These are phyloP conservation scores for Trichogramma pretiosum DNA, from an alignment of 1,140 invertebrate species.

Conservation along the genomic window DNA sequence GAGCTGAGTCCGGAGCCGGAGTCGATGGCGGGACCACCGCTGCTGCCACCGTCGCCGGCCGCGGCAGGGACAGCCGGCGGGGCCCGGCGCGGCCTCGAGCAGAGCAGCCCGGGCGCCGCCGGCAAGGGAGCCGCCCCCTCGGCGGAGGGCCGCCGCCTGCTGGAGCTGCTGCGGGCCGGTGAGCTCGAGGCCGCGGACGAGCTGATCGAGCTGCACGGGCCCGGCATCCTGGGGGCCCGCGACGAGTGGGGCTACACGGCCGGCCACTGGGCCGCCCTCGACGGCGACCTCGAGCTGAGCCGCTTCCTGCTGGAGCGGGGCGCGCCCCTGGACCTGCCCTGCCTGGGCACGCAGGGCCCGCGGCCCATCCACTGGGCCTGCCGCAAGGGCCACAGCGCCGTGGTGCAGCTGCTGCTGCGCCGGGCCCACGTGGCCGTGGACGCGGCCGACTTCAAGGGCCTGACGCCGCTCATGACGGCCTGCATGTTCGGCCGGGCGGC, in stretches of 20 bases:
- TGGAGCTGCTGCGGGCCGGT: conserved; percentile 40
- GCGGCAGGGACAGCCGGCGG: conserved; percentile 36
- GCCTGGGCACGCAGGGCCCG: conserved; percentile 78
- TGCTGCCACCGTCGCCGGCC: conserved; percentile 55
- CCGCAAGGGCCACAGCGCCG: conserved; percentile 72
- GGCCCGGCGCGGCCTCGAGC: conserved; percentile 38
- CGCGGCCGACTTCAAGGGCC: conserved; percentile 79
- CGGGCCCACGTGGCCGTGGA: conserved; percentile 74
- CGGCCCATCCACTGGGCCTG: conserved; percentile 89
- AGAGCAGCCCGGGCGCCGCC: no score
- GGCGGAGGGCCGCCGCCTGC: no score
- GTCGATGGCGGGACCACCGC: conserved; percentile 43
- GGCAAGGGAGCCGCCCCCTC: no score
- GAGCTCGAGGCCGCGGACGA: conserved; percentile 49
- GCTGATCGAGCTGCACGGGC: conserved; percentile 63
- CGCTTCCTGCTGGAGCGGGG: conserved; percentile 73
- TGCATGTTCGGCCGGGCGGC: conserved; percentile 88
- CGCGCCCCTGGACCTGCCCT: conserved; percentile 75
- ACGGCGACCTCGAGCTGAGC: conserved; percentile 76
- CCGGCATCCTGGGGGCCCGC: conserved; percentile 61
- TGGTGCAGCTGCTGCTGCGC: conserved; percentile 72
- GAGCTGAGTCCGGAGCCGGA: conserved; percentile 54
- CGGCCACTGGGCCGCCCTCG: conserved; percentile 83
- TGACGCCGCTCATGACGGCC: conserved; percentile 83
- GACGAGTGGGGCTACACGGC: conserved; percentile 88